Percentiles rank a stretch among this genome's conserved stretches.
Conservation (phyloP, 1,140 invertebrate genomes). For the Polypedilum pembai region DNA sequence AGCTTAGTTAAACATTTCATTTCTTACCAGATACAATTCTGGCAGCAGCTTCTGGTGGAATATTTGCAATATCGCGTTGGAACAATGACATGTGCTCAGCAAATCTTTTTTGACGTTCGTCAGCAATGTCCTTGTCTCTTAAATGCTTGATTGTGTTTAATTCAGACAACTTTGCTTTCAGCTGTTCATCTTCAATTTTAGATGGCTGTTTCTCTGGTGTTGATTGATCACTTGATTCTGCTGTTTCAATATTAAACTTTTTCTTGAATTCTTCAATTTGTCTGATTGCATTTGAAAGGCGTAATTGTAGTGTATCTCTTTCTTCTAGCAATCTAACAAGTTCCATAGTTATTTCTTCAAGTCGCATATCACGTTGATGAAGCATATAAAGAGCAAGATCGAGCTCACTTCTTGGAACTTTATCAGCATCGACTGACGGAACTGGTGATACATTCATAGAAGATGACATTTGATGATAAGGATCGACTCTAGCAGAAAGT, state of each 20-base stretch:
- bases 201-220: slow-evolving; percentile 30
- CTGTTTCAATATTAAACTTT: slow-evolving; percentile 29
- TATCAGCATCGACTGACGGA: slow-evolving; percentile 33
- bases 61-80: slow-evolving; percentile 58
- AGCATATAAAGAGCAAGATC: slow-evolving; percentile 77
- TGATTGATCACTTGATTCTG: slow-evolving; percentile 29
- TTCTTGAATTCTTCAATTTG: slow-evolving; percentile 54
- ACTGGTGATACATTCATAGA: slow-evolving; percentile 30
- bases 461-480: slow-evolving; percentile 34
- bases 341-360: slow-evolving; percentile 81
- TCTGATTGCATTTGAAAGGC: slow-evolving; percentile 68
- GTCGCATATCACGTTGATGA: slow-evolving; percentile 77
- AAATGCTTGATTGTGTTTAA: slow-evolving; percentile 62
- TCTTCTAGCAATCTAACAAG: slow-evolving; percentile 76
- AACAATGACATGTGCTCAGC: slow-evolving; percentile 65
- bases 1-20: slow-evolving; percentile 38
- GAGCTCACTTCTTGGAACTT: slow-evolving; percentile 55
- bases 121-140: slow-evolving; percentile 61
- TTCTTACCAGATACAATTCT: slow-evolving; percentile 45
- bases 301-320: slow-evolving; percentile 71
- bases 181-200: slow-evolving; percentile 34
- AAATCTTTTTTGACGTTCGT: slow-evolving; percentile 61
- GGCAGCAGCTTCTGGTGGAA: slow-evolving; percentile 58
- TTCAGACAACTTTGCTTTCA: slow-evolving; percentile 54
- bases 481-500: slow-evolving; percentile 43